phyloP scores from a whole-genome alignment of 2,888 invertebrate species.

The Nephrocerus scutellatus region DNA sequence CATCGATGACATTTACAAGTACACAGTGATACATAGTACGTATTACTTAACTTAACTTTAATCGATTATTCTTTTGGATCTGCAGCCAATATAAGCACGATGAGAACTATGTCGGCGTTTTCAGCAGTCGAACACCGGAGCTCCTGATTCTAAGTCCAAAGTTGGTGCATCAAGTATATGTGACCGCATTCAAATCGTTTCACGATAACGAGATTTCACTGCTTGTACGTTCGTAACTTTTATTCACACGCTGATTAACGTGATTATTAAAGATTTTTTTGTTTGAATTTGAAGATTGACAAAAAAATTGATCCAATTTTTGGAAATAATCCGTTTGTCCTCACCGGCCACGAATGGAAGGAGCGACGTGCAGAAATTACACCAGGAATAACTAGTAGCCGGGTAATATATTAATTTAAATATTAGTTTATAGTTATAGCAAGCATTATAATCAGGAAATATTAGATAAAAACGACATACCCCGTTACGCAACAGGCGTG shows the following conservation, averaged over 20 bases:
- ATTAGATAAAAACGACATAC: conserved; percentile 48
- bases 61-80: conserved; percentile 1
- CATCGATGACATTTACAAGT: conserved; percentile 47
- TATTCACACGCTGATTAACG: too few species aligned
- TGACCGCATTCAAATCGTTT: conserved; percentile 45
- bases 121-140: conserved; percentile 37
- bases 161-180: conserved; percentile 38
- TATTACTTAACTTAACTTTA: not conserved
- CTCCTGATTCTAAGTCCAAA: conserved; percentile 43
- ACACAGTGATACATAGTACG: conserved; percentile 13
- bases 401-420: too few species aligned
- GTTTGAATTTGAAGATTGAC: conserved; percentile 40
- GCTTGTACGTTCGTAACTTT: conserved; percentile 27
- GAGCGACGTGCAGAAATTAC: conserved; percentile 49
- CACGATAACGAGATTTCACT: conserved; percentile 36
- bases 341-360: conserved; percentile 50
- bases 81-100: conserved; percentile 33
- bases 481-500: conserved; percentile 48
- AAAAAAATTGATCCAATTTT: conserved; percentile 47
- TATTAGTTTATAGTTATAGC: too few species aligned
- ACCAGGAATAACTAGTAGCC: conserved; percentile 50
- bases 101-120: conserved; percentile 45
- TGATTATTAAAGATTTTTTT: too few species aligned
- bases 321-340: conserved; percentile 48
- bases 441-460: too few species aligned